These are phyloP conservation scores for Protaetia brevitarsis DNA, from an alignment of 1,140 invertebrate species.

Conservation along the genomic window DNA sequence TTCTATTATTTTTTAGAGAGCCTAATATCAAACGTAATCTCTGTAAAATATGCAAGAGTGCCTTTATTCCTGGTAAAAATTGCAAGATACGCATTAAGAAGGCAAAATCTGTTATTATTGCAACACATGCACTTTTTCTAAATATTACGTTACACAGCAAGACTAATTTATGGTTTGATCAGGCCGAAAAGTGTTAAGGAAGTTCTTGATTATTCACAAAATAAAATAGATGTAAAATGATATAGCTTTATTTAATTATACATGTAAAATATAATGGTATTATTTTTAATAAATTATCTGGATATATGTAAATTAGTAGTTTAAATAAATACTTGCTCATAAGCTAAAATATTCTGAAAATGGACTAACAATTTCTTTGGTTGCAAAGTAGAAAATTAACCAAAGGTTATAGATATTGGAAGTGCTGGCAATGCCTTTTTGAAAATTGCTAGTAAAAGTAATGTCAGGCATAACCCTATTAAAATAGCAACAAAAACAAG, in stretches of 20 bases:
- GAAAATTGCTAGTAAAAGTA: slow-evolving; percentile 91
- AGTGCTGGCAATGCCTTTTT: slow-evolving; percentile 95
- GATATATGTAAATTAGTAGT: slow-evolving; percentile 6
- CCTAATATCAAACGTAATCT: slow-evolving; percentile 54
- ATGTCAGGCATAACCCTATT: slow-evolving; percentile 92
- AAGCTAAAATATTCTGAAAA: slow-evolving; percentile 88
- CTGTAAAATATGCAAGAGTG: slow-evolving; percentile 54
- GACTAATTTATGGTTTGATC: slow-evolving; percentile 51
- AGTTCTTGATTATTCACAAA: slow-evolving; percentile 45
- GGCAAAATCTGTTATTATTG: slow-evolving; percentile 51
- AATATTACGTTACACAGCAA: slow-evolving; percentile 45
- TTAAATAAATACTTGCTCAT: slow-evolving; percentile 91
- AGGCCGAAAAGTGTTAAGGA: slow-evolving; percentile 50
- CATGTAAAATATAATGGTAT: slow-evolving; percentile 14
- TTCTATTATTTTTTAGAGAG: slow-evolving; percentile 47
- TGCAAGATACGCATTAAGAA: slow-evolving; percentile 51
- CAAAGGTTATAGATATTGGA: slow-evolving; percentile 97
- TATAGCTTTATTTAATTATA: slow-evolving; percentile 6
- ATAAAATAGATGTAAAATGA: slow-evolving; percentile 26
- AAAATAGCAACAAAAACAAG: slow-evolving; percentile 98
- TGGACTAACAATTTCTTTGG: slow-evolving; percentile 85
- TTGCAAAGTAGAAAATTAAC: slow-evolving; percentile 97
- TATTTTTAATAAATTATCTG: slow-evolving; percentile 27
- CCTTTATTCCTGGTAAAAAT: slow-evolving; percentile 49
- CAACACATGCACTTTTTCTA: slow-evolving; percentile 47